These are phyloP conservation scores for Megathymus violae DNA, from an alignment of 1,140 invertebrate species.

Conservation along the genomic window DNA sequence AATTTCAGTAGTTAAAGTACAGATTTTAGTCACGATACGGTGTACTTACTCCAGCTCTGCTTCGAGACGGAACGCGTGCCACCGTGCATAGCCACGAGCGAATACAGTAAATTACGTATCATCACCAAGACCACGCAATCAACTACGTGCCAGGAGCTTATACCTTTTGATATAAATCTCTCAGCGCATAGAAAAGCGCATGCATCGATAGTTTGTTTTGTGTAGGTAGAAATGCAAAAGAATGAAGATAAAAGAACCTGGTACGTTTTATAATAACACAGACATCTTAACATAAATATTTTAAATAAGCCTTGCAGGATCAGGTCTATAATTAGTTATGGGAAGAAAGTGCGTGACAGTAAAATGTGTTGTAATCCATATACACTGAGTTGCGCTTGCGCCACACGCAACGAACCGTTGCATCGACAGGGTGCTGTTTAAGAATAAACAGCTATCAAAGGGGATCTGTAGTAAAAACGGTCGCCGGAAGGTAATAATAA, in stretches of 20 bases:
- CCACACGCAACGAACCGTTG: slow-evolving; percentile 56
- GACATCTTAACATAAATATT: slow-evolving; percentile 32
- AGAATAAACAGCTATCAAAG: slow-evolving; percentile 66
- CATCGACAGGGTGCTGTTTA: slow-evolving; percentile 46
- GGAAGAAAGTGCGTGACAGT: slow-evolving; percentile 65
- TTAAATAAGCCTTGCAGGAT: slow-evolving; percentile 17
- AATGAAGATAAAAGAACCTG: slow-evolving; percentile 22
- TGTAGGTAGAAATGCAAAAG: slow-evolving; percentile 5
- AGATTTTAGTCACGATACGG: slow-evolving; percentile 7
- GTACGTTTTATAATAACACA: slow-evolving; percentile 7
- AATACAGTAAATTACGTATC: slow-evolving; percentile 49
- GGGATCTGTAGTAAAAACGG: slow-evolving; percentile 39
- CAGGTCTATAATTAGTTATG: slow-evolving; percentile 55
- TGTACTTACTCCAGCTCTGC: slow-evolving; percentile 27
- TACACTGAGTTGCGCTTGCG: slow-evolving; percentile 48
- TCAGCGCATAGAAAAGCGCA: slow-evolving; percentile 1
- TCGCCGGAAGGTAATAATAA: slow-evolving; percentile 54
- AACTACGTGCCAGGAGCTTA: slow-evolving; percentile 39
- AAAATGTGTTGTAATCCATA: slow-evolving; percentile 65
- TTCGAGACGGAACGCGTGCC: no score
- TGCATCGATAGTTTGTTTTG: background rate
- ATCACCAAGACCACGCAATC: slow-evolving; percentile 40
- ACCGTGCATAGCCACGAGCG: slow-evolving; percentile 21
- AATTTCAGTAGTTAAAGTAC: slow-evolving; percentile 8
- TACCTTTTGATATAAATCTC: slow-evolving; percentile 47